These are phyloP conservation scores for Polyodon spathula DNA, from an alignment of 2,113 vertebrate genomes.

Conservation along the genomic window DNA sequence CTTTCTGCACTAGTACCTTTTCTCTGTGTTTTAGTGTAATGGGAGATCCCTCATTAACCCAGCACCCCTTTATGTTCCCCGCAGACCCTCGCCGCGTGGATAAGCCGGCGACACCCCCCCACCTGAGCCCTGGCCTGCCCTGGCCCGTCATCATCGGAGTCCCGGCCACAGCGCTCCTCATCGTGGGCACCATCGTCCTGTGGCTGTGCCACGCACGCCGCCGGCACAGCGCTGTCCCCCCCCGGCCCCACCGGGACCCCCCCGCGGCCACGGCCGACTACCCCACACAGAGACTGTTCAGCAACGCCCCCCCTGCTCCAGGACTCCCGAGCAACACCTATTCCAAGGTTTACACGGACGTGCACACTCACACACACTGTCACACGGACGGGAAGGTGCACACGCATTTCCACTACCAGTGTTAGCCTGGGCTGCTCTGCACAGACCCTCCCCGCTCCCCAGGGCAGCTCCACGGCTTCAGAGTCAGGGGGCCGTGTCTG, in stretches of 20 bases:
- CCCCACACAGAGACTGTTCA: conserved; percentile 29
- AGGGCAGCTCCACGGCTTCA: conserved; percentile 24
- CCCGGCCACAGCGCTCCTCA: conserved; percentile 42
- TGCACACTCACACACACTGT: conserved; percentile 42
- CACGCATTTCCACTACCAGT: conserved; percentile 44
- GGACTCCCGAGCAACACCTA: conserved; percentile 27
- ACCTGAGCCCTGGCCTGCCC: conserved; percentile 39
- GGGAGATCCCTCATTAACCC: neutral
- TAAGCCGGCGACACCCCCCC: conserved; percentile 30
- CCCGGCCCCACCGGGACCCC: conserved; percentile 19
- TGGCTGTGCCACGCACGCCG: conserved; percentile 45
- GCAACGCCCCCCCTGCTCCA: conserved; percentile 16
- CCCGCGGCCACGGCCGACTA: conserved; percentile 24
- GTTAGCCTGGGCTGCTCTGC: conserved; percentile 20
- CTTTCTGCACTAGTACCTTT: too few relatives aligned
- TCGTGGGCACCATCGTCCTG: conserved; percentile 43
- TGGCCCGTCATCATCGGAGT: conserved; percentile 49
- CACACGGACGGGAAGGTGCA: conserved; percentile 44
- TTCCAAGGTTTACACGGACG: conserved; percentile 41
- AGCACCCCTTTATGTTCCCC: neutral
- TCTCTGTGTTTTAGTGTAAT: neutral
- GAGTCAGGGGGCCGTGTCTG: conserved; percentile 7
- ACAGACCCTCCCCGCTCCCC: neutral
- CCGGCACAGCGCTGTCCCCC: conserved; percentile 17
- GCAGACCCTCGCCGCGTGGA: conserved; percentile 29